Conservation (phyloP, 2,113 vertebrate genomes). For the Panthera uncia region DNA sequence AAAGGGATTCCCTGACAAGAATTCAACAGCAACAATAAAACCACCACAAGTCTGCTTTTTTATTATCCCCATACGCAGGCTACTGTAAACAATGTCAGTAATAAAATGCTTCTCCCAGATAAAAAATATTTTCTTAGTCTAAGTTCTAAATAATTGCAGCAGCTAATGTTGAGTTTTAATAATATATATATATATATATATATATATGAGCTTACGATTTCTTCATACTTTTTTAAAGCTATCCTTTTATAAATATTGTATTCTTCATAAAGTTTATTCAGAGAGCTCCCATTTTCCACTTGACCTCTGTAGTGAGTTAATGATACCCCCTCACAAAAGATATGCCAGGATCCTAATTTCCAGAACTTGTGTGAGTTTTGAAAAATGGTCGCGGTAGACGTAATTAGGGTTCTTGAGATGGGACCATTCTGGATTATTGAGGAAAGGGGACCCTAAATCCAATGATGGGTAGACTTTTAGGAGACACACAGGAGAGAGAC, state of each 20-base stretch:
- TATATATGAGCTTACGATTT: not conserved
- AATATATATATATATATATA: not conserved
- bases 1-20: not conserved
- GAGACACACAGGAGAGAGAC: not conserved
- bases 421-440: not conserved
- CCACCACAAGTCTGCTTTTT: not conserved
- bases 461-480: not conserved
- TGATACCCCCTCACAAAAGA: not conserved
- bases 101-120: not conserved
- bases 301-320: not conserved
- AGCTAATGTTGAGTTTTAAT: not conserved
- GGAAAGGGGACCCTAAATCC: not conserved
- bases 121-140: not conserved
- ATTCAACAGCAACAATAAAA: not conserved
- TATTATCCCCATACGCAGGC: not conserved
- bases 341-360: not conserved
- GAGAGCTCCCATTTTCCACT: not conserved
- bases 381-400: not conserved
- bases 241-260: not conserved
- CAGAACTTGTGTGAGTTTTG: not conserved
- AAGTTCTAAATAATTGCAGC: not conserved
- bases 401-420: not conserved
- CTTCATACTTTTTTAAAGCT: not conserved
- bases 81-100: constrained; percentile 24
- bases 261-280: not conserved